Conservation (phyloP, 2,113 vertebrate species). For the Copsychus sechellarum region DNA sequence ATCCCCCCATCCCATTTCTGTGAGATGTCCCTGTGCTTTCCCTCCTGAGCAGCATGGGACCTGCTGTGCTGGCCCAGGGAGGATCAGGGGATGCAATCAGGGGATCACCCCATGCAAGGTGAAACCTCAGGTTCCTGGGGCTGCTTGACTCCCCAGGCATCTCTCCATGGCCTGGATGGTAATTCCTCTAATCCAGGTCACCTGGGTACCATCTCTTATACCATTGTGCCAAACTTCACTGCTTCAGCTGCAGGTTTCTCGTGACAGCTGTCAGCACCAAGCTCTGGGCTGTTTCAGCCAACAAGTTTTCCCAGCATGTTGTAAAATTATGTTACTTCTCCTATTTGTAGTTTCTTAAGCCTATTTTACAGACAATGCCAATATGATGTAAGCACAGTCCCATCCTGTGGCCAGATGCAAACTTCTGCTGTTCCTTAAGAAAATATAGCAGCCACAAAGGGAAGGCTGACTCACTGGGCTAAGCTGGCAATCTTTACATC, state of each 20-base stretch:
- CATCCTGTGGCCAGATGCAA: neutral
- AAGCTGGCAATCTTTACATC: neutral
- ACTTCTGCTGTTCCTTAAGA: neutral
- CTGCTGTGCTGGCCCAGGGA: fast-evolving
- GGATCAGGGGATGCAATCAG: neutral
- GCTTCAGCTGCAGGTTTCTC: neutral
- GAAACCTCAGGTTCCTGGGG: neutral
- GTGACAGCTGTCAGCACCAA: neutral
- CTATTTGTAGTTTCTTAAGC: neutral
- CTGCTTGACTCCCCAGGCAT: neutral
- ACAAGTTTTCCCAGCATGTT: neutral
- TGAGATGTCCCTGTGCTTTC: neutral
- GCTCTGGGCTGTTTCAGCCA: neutral
- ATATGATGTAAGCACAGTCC: neutral
- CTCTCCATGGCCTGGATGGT: fast-evolving
- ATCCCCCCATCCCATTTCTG: fast-evolving
- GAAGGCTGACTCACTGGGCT: neutral
- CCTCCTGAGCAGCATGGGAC: neutral
- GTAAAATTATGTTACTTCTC: neutral
- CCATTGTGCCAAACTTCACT: neutral
- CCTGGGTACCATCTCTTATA: neutral
- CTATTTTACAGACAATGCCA: neutral
- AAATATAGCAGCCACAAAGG: neutral
- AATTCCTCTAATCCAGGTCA: neutral
- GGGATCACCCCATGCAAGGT: fast-evolving